A percentile compares a stretch with the other conserved stretches of the same genome.
phyloP scores from a whole-genome alignment of 2,113 vertebrate species.

The Pogonocichla stellata region DNA sequence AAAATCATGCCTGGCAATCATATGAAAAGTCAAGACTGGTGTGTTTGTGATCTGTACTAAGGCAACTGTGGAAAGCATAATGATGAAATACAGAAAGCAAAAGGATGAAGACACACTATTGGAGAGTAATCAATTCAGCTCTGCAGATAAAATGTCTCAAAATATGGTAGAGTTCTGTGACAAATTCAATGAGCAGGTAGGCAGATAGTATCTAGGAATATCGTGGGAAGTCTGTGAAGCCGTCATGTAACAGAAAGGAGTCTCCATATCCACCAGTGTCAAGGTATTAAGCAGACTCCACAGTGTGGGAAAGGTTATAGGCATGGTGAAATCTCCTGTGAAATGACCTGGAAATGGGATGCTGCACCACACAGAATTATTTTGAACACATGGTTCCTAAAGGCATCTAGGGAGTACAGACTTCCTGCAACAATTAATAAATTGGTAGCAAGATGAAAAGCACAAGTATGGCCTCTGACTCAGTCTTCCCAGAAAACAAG shows the following conservation, averaged over 20 bases:
- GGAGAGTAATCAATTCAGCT: not conserved
- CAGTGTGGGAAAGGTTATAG: not conserved
- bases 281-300: not conserved
- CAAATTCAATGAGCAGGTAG: not conserved
- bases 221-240: not conserved
- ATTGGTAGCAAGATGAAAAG: not conserved
- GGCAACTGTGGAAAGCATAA: not conserved
- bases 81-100: not conserved
- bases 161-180: not conserved
- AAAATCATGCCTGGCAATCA: not conserved
- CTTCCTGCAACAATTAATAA: not conserved
- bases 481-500: not conserved
- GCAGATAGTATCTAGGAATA: not conserved
- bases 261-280: not conserved
- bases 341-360: not conserved
- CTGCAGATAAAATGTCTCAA: not conserved
- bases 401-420: not conserved
- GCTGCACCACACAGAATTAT: not conserved
- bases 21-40: not conserved
- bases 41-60: not conserved
- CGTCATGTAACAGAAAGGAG: rapidly evolving
- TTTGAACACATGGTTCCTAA: not conserved
- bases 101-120: not conserved
- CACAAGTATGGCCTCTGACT: not conserved
- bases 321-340: not conserved